These are phyloP conservation scores for Charaxes varanes DNA, from an alignment of 1,140 invertebrate species.

Conservation along the genomic window DNA sequence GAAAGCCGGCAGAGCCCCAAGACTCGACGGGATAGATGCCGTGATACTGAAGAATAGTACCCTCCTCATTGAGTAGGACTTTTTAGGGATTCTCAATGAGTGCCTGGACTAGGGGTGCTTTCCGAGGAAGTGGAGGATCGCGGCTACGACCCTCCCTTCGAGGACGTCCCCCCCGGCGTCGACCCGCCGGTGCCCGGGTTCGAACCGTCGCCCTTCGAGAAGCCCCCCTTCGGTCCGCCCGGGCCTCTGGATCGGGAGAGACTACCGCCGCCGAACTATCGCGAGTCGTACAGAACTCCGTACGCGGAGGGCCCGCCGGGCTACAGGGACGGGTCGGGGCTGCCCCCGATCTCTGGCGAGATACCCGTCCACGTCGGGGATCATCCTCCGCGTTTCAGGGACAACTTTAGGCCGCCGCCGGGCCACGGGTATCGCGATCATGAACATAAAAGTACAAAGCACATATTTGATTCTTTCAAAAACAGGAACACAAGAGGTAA, in stretches of 20 bases:
- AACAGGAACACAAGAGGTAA: too few species aligned
- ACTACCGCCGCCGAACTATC: conserved; percentile 47
- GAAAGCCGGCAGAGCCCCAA: neutral
- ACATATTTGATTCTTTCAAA: too few species aligned
- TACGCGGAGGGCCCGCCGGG: conserved; percentile 42
- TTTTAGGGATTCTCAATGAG: neutral
- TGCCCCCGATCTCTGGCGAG: conserved; percentile 41
- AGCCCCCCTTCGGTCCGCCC: conserved; percentile 50
- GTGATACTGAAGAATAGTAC: neutral
- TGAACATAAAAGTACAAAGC: too few species aligned
- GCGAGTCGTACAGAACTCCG: conserved; percentile 52
- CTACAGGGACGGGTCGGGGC: conserved; percentile 42
- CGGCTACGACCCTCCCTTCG: conserved; percentile 47
- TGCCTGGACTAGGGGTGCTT: neutral
- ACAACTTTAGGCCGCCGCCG: conserved; percentile 42
- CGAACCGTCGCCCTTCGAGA: conserved; percentile 67
- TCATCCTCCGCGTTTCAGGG: conserved; percentile 46
- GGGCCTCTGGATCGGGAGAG: conserved; percentile 54
- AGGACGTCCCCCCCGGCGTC: conserved; percentile 65
- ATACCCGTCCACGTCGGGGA: conserved; percentile 53
- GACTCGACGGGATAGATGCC: neutral
- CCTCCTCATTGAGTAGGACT: neutral
- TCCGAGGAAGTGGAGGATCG: neutral
- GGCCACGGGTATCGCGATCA: too few species aligned
- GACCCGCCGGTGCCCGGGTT: conserved; percentile 74